phyloP scores from a whole-genome alignment of 2,797 vertebrate genomes.

The Liparis tanakae region DNA sequence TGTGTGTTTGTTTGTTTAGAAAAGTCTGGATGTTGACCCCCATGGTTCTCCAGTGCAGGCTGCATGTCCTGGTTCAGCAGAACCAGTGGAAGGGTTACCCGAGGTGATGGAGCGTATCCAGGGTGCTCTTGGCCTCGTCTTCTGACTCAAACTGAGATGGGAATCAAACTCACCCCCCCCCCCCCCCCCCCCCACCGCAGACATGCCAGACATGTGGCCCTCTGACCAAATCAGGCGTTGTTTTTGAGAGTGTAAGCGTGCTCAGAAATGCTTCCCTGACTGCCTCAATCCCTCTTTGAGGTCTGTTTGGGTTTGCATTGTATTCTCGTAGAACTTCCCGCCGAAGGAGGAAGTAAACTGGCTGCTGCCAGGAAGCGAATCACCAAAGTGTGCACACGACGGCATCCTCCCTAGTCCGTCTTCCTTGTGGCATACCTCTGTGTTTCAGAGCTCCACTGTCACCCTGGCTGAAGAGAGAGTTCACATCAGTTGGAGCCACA shows the following conservation, averaged over 20 bases:
- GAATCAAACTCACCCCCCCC: slow-evolving; percentile 15
- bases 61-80: slow-evolving; percentile 18
- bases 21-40: neutral
- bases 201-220: slow-evolving; percentile 15
- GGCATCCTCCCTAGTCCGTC: slow-evolving; percentile 24
- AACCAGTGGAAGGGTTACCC: slow-evolving; percentile 41
- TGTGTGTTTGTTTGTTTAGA: too few relatives aligned
- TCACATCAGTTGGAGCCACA: slow-evolving; percentile 3
- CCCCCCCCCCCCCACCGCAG: slow-evolving; percentile 22
- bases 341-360: slow-evolving; percentile 55
- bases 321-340: slow-evolving; percentile 38
- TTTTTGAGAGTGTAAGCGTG: slow-evolving; percentile 20
- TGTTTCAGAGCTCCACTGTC: slow-evolving; percentile 6
- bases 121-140: slow-evolving; percentile 18
- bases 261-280: slow-evolving; percentile 20
- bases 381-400: slow-evolving; percentile 46
- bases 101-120: slow-evolving; percentile 31
- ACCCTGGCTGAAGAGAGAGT: neutral
- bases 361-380: slow-evolving; percentile 59
- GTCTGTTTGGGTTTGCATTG: slow-evolving; percentile 64
- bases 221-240: slow-evolving; percentile 5
- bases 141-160: slow-evolving; percentile 9
- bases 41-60: neutral
- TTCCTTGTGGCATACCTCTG: slow-evolving; percentile 28
- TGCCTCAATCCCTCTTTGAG: slow-evolving; percentile 49